Evolutionary conservation across 2,113 vertebrate species (phyloP).

Genomic region (Columbina picui): DNA sequence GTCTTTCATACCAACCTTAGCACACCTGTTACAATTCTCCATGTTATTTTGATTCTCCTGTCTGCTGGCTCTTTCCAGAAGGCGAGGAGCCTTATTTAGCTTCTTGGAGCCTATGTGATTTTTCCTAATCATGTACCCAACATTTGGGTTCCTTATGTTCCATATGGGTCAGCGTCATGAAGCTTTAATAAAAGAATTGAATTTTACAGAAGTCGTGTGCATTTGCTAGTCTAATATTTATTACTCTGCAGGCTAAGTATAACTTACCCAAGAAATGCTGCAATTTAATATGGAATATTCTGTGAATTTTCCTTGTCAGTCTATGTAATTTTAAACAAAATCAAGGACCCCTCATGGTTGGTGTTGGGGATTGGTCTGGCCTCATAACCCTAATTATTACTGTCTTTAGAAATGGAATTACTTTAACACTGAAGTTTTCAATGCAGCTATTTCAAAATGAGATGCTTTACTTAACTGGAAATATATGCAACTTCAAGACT

Average conservation of each 20-base stretch:
- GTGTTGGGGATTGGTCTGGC: neutral
- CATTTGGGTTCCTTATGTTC: neutral
- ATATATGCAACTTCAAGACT: neutral
- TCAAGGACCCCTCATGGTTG: neutral
- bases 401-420: neutral
- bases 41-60: rapidly evolving
- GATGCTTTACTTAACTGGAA: neutral
- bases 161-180: neutral
- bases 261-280: neutral
- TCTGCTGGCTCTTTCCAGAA: neutral
- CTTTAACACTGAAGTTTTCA: neutral
- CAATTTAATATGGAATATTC: neutral
- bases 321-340: neutral
- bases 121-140: neutral
- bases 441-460: neutral
- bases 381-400: neutral
- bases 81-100: neutral
- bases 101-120: neutral
- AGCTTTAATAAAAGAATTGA: neutral
- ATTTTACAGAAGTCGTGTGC: neutral
- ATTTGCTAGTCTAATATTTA: neutral
- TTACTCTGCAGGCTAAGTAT: neutral
- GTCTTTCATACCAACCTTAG: neutral
- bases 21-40: neutral
- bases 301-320: neutral